Percentiles rank a stretch among this genome's conserved stretches.
Conservation (phyloP, 2,888 invertebrate genomes). For the Brenthis ino region DNA sequence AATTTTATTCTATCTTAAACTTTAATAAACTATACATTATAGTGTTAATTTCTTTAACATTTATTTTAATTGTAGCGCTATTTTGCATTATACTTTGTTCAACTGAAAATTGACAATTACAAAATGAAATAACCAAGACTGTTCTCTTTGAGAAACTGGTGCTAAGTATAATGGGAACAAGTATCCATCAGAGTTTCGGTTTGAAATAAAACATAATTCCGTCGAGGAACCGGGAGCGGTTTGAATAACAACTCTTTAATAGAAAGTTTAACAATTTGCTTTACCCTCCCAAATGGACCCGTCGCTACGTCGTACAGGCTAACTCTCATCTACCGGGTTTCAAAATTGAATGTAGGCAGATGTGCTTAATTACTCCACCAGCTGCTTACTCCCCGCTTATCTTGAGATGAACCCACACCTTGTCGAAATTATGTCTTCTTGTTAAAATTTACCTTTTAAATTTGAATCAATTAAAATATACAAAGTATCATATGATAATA, state of each 20-base stretch:
- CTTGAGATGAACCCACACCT: slow-evolving; percentile 67
- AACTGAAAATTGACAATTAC: slow-evolving; percentile 52
- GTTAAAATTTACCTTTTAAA: slow-evolving; percentile 18
- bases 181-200: slow-evolving; percentile 70
- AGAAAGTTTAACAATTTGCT: slow-evolving; percentile 83
- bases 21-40: too few relatives aligned
- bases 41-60: too few relatives aligned
- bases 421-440: slow-evolving; percentile 29
- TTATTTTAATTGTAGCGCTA: neutral
- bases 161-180: slow-evolving; percentile 67
- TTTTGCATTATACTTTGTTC: slow-evolving; percentile 7
- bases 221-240: slow-evolving; percentile 71
- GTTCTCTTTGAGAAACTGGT: slow-evolving; percentile 61
- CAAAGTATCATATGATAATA: too few relatives aligned
- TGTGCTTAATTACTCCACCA: slow-evolving; percentile 80
- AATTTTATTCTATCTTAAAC: too few relatives aligned
- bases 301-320: slow-evolving; percentile 71
- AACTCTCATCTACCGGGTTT: slow-evolving; percentile 73
- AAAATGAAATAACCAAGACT: slow-evolving; percentile 54
- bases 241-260: slow-evolving; percentile 83
- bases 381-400: slow-evolving; percentile 71
- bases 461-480: neutral
- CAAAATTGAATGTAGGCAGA: slow-evolving; percentile 82
- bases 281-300: slow-evolving; percentile 79
- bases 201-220: slow-evolving; percentile 79